phyloP scores from a whole-genome alignment of 2,113 vertebrate species.

The Megalops atlanticus region DNA sequence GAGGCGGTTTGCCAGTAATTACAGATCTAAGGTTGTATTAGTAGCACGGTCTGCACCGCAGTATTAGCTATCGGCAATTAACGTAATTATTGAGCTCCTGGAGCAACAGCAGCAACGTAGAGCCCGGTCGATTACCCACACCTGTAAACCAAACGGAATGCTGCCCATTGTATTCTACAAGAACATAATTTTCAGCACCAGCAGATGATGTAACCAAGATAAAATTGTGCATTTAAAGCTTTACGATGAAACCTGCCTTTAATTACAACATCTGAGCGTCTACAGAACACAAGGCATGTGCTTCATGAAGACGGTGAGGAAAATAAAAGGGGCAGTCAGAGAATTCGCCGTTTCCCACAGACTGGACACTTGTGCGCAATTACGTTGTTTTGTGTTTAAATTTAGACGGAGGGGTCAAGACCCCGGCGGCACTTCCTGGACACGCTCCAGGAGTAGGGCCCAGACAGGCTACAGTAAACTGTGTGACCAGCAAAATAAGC shows the following conservation, averaged over 20 bases:
- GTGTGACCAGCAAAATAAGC: slow-evolving; percentile 59
- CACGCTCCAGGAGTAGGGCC: slow-evolving; percentile 40
- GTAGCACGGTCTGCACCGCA: slow-evolving; percentile 26
- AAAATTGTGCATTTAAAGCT: background rate
- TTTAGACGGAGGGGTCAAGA: slow-evolving; percentile 33
- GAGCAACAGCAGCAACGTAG: slow-evolving; percentile 16
- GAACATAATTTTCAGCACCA: background rate
- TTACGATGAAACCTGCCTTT: background rate
- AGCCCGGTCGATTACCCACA: slow-evolving; percentile 9
- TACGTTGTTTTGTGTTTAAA: slow-evolving; percentile 33
- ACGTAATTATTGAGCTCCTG: slow-evolving; percentile 37
- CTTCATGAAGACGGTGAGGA: background rate
- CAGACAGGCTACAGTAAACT: slow-evolving; percentile 51
- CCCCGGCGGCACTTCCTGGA: slow-evolving; percentile 40
- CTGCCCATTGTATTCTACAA: background rate
- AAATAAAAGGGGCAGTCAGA: slow-evolving; percentile 15
- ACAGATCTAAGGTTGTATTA: slow-evolving; percentile 56
- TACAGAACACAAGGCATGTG: background rate
- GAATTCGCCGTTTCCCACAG: slow-evolving; percentile 34
- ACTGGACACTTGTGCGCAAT: slow-evolving; percentile 26
- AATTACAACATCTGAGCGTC: slow-evolving; percentile 12
- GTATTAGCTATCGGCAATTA: slow-evolving; percentile 53
- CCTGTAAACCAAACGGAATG: slow-evolving; percentile 16
- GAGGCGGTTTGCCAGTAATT: slow-evolving; percentile 55
- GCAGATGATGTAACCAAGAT: background rate